Conservation (phyloP, 2,797 vertebrate genomes). For the Denticeps clupeoides region DNA sequence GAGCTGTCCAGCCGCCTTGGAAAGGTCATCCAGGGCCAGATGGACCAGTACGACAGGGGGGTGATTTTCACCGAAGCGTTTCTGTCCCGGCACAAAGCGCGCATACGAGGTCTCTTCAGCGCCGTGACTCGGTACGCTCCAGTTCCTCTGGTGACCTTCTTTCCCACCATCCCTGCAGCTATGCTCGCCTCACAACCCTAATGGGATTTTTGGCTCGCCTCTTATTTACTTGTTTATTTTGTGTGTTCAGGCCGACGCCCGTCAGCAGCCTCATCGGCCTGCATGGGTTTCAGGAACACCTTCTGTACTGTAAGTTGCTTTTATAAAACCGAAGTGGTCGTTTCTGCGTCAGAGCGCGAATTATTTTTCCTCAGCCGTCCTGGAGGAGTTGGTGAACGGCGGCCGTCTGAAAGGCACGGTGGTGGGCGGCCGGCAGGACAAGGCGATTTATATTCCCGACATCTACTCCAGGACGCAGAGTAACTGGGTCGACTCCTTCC, state of each 20-base stretch:
- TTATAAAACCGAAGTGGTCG: too few relatives aligned
- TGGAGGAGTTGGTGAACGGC: slow-evolving; percentile 78
- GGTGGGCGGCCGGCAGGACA: slow-evolving; percentile 86
- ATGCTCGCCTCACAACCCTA: neutral
- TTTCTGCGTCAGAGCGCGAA: too few relatives aligned
- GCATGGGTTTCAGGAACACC: slow-evolving; percentile 87
- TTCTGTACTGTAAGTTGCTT: slow-evolving; percentile 83
- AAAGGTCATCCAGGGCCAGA: slow-evolving; percentile 74
- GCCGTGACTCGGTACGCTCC: slow-evolving; percentile 74
- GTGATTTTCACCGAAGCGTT: slow-evolving; percentile 88
- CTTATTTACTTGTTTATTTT: slow-evolving; percentile 1
- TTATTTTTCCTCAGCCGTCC: slow-evolving; percentile 62
- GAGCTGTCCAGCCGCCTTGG: slow-evolving; percentile 73
- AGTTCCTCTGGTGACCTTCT: neutral
- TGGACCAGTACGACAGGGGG: slow-evolving; percentile 82
- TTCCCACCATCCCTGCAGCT: neutral
- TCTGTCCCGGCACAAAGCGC: slow-evolving; percentile 80
- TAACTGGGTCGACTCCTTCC: slow-evolving; percentile 89
- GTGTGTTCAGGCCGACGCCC: slow-evolving; percentile 70
- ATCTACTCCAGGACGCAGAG: slow-evolving; percentile 90
- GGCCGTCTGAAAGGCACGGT: slow-evolving; percentile 80
- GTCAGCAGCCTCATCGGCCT: slow-evolving; percentile 76
- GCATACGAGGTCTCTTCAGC: slow-evolving; percentile 84
- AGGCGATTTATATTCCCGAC: slow-evolving; percentile 86
- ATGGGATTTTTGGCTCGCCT: neutral